phyloP scores from a whole-genome alignment of 92 coral and sea anemone genomes.

The Epizoanthus stellaris region DNA sequence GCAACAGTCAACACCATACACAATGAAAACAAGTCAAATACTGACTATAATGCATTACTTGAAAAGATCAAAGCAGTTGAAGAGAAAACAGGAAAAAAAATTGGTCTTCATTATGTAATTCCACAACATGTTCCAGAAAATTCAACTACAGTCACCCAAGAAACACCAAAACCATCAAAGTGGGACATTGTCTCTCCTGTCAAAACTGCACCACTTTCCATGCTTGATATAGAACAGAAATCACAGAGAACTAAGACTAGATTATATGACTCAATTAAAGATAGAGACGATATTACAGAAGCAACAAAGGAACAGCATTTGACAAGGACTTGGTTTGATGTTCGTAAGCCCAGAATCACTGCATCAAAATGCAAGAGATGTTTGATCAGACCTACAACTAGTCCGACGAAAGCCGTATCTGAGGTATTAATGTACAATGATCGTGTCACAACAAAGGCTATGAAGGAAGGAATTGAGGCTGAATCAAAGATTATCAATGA shows the following conservation, averaged over 20 bases:
- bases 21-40: conserved; percentile 2
- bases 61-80: conserved; percentile 40
- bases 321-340: conserved; percentile 18
- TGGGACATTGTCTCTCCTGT: conserved; percentile 39
- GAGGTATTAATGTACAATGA: conserved; percentile 18
- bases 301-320: conserved; percentile 10
- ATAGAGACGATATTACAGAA: conserved; percentile 19
- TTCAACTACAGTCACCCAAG: neutral
- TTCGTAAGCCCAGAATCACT: conserved; percentile 31
- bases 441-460: conserved; percentile 22
- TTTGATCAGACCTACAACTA: conserved; percentile 43
- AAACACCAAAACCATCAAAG: neutral
- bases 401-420: conserved; percentile 47
- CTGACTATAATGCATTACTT: conserved; percentile 28
- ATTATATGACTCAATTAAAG: conserved; percentile 2
- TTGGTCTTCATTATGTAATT: conserved; percentile 10
- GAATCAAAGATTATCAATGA: conserved; percentile 27
- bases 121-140: conserved; percentile 16
- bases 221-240: conserved; percentile 18
- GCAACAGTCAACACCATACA: conserved; percentile 8
- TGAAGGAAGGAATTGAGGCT: conserved; percentile 35
- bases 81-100: conserved; percentile 35
- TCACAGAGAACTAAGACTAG: conserved; percentile 9
- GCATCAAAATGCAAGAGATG: conserved; percentile 35
- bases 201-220: conserved; percentile 23